Evolutionary conservation across 2,797 vertebrate species (phyloP), one percentile per base, ranked within the genome.

Genomic region (Diplodus sargus): DNA sequence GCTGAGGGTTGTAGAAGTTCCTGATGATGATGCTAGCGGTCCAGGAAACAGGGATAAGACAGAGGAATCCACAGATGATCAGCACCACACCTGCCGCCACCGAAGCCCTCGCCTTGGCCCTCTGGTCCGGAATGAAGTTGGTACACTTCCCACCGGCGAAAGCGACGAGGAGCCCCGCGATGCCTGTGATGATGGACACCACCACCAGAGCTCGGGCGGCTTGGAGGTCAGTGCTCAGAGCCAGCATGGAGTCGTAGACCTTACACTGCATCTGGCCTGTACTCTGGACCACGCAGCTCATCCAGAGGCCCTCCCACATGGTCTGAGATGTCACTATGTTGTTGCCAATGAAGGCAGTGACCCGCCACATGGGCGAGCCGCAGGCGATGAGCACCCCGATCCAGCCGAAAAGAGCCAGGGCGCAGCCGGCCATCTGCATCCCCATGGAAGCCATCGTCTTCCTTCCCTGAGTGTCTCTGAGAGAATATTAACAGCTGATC

Each of bases 181-280:
- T 43, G 0, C 91, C 95, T 0, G 83, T 4, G 5, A 96, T 49
- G 66, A 96, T 94, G 52, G 95, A 81, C 1, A 96, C 52, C 68
- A 95, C 87, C 28, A 91, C 20, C 80, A 95, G 86, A 15, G 93
- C 93, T 0, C 94, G 85, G 30, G 92, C 93, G 0, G 83, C 93
- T 70, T 95, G 95, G 8, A 95, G 85, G 78, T 95, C 95, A 0
- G 52, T 22, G 39, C 74, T 79, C 23, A 96, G 87, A 0, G 91
- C 91, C 75, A 95, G 78, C 91, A 95, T 82, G 81, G 94, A 95
- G 85, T 95, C 92, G 0, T 95, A 95, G 8, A 94, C 82, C 76
- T 94, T 94, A 25, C 95, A 96, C 81, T 95, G 93, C 93, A 94
- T 94, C 80, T 95, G 94, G 0, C 94, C 95, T 0, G 95, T 95